Evolutionary conservation across 2,797 vertebrate genomes (phyloP).

Genomic region (Heterohyrax brucei): DNA sequence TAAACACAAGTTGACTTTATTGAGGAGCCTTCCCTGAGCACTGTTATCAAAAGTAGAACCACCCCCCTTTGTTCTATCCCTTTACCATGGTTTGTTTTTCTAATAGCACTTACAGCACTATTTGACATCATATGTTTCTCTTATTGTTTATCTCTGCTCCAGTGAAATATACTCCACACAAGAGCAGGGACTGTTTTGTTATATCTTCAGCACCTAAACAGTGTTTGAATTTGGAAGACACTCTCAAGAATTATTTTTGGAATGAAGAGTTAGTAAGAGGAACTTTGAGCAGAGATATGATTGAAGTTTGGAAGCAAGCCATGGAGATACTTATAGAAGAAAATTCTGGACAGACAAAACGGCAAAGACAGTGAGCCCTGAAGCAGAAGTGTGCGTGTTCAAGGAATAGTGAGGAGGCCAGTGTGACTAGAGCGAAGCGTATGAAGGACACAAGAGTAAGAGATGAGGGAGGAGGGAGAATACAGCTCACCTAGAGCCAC

Average conservation of each 20-base stretch:
- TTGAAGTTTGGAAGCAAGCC: neutral
- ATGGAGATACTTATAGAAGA: neutral
- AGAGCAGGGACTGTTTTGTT: neutral
- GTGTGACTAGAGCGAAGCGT: neutral
- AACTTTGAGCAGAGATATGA: conserved; percentile 56
- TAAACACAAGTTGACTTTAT: neutral
- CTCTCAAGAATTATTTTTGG: neutral
- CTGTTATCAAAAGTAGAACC: neutral
- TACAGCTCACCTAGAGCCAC: neutral
- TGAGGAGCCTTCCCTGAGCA: neutral
- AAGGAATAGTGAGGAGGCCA: neutral
- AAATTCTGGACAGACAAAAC: conserved; percentile 4
- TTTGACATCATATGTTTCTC: neutral
- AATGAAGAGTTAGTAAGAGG: neutral
- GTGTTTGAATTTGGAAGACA: neutral
- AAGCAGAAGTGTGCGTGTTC: neutral
- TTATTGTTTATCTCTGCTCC: conserved; percentile 13
- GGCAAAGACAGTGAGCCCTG: neutral
- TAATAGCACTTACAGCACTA: neutral
- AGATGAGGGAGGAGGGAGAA: neutral
- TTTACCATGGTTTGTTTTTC: neutral
- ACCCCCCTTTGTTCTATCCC: neutral
- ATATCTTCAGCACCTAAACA: neutral
- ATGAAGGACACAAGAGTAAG: neutral
- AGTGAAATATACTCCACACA: neutral